Conservation (phyloP, 1,140 invertebrate genomes). For the Camponotus floridanus region DNA sequence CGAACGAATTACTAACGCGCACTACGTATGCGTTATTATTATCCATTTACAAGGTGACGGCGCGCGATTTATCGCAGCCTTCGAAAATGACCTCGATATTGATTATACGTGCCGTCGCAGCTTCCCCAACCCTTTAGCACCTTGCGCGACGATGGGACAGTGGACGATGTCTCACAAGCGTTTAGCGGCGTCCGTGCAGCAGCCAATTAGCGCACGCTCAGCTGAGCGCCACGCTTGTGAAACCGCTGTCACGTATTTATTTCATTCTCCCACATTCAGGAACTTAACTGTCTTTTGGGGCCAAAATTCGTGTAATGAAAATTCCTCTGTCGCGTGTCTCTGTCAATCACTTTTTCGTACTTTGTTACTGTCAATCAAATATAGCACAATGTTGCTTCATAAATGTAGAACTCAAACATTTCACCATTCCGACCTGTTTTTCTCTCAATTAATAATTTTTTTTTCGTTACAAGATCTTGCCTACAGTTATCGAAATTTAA, state of each 20-base stretch:
- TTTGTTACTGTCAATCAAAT: slow-evolving; percentile 25
- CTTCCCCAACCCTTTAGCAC: slow-evolving; percentile 48
- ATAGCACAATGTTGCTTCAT: slow-evolving; percentile 23
- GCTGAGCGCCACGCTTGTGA: background rate
- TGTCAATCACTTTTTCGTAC: background rate
- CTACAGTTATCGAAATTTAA: background rate
- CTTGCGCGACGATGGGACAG: slow-evolving; percentile 38
- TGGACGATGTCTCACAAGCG: slow-evolving; percentile 46
- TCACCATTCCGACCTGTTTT: background rate
- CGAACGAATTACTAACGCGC: slow-evolving; percentile 46
- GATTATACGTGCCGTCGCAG: slow-evolving; percentile 45
- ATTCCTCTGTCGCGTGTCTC: slow-evolving; percentile 1
- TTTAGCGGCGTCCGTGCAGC: slow-evolving; percentile 39
- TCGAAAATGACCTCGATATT: slow-evolving; percentile 66
- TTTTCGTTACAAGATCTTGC: background rate
- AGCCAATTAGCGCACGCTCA: slow-evolving; percentile 42
- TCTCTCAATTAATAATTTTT: background rate
- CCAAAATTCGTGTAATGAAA: slow-evolving; percentile 41
- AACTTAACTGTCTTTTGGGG: slow-evolving; percentile 19
- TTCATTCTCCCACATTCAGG: slow-evolving; percentile 41
- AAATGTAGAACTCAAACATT: background rate
- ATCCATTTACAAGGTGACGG: slow-evolving; percentile 58
- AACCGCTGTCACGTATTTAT: slow-evolving; percentile 21
- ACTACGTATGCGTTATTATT: slow-evolving; percentile 44
- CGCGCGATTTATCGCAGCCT: slow-evolving; percentile 44